Conservation (phyloP, 2,113 vertebrate species). For the Larimichthys polyactis region DNA sequence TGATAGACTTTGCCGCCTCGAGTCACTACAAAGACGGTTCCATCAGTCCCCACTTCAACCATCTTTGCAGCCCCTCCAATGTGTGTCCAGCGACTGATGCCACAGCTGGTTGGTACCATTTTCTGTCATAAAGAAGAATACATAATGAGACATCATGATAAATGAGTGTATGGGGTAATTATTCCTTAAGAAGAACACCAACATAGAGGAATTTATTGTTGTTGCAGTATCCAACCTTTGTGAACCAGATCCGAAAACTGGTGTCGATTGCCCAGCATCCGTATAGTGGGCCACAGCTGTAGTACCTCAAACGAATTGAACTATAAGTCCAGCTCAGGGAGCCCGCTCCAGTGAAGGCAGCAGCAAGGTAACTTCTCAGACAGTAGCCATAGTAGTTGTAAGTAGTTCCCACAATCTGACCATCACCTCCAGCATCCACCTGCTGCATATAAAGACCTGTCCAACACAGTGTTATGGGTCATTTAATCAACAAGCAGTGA, state of each 20-base stretch:
- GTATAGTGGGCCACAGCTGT: slow-evolving; percentile 28
- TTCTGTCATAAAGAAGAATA: slow-evolving; percentile 6
- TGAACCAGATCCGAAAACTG: rapidly evolving
- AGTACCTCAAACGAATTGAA: not conserved
- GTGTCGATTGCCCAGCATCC: slow-evolving; percentile 50
- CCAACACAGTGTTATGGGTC: not conserved
- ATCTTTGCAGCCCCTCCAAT: not conserved
- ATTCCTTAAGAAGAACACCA: not conserved
- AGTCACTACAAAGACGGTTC: slow-evolving; percentile 29
- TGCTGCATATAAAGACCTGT: slow-evolving; percentile 7
- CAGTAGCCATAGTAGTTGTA: rapidly evolving
- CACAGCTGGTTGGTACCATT: not conserved
- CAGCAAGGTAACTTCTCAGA: not conserved
- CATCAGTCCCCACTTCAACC: slow-evolving; percentile 53
- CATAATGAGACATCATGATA: not conserved
- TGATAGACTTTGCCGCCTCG: not conserved
- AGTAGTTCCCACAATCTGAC: slow-evolving; percentile 1
- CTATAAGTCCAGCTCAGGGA: not conserved
- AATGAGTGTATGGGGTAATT: not conserved
- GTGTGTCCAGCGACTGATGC: rapidly evolving
- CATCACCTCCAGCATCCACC: slow-evolving; percentile 49
- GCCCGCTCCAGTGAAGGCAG: rapidly evolving
- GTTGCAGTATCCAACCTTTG: slow-evolving; percentile 11
- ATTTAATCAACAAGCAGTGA: not conserved
- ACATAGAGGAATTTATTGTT: not conserved